Conservation (phyloP, 2,888 invertebrate genomes). For the Trachelus stipa region DNA sequence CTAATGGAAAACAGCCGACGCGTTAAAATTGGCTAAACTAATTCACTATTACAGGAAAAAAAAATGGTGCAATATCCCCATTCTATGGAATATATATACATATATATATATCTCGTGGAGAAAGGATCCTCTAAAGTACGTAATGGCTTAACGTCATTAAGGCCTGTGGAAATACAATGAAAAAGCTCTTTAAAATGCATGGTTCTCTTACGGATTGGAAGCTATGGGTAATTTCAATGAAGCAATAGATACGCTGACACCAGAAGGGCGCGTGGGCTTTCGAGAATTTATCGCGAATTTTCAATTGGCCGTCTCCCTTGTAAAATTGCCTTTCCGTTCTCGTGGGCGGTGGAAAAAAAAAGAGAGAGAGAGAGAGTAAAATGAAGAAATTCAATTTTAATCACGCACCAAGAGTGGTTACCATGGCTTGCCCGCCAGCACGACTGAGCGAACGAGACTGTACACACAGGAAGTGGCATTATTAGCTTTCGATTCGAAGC, state of each 20-base stretch:
- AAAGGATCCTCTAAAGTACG: not conserved
- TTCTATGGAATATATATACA: not conserved
- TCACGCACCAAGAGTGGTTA: not conserved
- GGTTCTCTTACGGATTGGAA: too few relatives aligned
- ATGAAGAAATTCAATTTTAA: slow-evolving; percentile 3
- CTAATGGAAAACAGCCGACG: not conserved
- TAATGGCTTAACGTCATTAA: not conserved
- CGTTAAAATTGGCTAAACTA: not conserved
- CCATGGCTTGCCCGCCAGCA: too few relatives aligned
- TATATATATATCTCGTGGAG: not conserved
- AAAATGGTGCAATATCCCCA: not conserved
- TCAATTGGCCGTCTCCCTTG: too few relatives aligned
- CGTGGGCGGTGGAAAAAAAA: not conserved
- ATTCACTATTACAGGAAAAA: not conserved
- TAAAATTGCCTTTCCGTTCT: not conserved
- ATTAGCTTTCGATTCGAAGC: slow-evolving; percentile 47
- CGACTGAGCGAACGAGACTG: slow-evolving; percentile 32
- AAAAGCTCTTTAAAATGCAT: too few relatives aligned
- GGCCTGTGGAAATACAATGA: not conserved
- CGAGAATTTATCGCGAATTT: too few relatives aligned
- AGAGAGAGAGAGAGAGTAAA: not conserved
- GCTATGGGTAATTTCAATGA: too few relatives aligned
- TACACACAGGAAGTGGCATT: slow-evolving; percentile 51
- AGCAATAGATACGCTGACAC: too few relatives aligned
- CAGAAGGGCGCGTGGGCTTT: too few relatives aligned